Evolutionary conservation across 1,140 invertebrate species (phyloP).

Genomic region (Cotesia glomerata): DNA sequence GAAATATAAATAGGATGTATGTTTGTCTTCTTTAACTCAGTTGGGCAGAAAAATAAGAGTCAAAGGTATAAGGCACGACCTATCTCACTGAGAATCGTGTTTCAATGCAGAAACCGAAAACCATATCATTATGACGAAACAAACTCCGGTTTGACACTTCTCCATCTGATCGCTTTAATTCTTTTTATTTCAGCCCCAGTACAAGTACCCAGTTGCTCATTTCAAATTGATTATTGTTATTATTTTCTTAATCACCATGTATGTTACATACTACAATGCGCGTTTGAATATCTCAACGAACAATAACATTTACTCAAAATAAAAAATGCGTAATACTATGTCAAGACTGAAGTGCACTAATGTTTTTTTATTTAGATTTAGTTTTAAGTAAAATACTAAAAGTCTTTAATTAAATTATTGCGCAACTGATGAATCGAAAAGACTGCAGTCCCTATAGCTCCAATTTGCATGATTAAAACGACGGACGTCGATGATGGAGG

Average conservation of each 20-base stretch:
- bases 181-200: not conserved
- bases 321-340: too few species aligned
- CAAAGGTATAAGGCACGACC: conserved; percentile 40
- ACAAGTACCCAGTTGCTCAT: too few species aligned
- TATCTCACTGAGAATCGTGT: conserved; percentile 60
- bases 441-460: conserved; percentile 3
- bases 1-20: not conserved
- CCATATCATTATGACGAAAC: conserved; percentile 58
- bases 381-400: not conserved
- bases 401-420: not conserved
- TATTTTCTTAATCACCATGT: not conserved
- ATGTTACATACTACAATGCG: not conserved
- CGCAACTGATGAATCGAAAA: conserved; percentile 1
- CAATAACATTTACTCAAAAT: too few species aligned
- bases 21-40: not conserved
- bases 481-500: not conserved
- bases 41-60: not conserved
- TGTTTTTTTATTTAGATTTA: too few species aligned
- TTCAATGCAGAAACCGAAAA: conserved; percentile 63
- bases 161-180: not conserved
- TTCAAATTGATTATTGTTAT: not conserved
- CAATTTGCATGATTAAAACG: conserved; percentile 44
- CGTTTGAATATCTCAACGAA: too few species aligned
- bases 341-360: too few species aligned
- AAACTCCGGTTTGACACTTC: conserved; percentile 37